Conservation (phyloP, 2,113 vertebrate species). For the Trichomycterus rosablanca region DNA sequence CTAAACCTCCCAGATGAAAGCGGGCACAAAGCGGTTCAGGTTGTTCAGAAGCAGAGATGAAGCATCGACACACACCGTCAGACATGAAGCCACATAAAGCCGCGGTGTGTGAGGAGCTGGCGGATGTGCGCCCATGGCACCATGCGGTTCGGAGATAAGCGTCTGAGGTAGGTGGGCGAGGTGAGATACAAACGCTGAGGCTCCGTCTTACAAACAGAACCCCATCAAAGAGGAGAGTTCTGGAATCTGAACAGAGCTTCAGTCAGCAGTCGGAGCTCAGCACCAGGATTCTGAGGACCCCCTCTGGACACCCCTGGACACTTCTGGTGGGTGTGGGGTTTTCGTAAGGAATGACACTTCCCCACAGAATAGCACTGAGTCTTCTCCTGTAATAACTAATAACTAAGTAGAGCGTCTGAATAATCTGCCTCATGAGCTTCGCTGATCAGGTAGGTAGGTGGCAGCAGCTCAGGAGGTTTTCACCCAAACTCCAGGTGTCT, state of each 20-base stretch:
- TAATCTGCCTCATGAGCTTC: too few species aligned
- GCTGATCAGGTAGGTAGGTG: too few species aligned
- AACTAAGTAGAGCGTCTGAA: too few species aligned
- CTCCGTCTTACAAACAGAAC: slow-evolving; percentile 11
- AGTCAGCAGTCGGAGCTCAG: neutral
- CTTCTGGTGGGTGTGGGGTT: too few species aligned
- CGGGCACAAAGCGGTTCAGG: slow-evolving; percentile 32
- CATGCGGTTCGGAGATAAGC: slow-evolving; percentile 28
- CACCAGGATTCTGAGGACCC: too few species aligned
- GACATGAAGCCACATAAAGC: slow-evolving; percentile 5
- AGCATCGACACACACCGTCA: slow-evolving; percentile 28
- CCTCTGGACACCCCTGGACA: too few species aligned
- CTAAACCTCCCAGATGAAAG: slow-evolving; percentile 18
- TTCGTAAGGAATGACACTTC: too few species aligned
- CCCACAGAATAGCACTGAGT: too few species aligned
- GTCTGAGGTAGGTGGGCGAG: slow-evolving; percentile 34
- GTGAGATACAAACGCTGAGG: slow-evolving; percentile 12
- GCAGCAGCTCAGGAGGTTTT: too few species aligned
- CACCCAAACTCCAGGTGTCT: too few species aligned
- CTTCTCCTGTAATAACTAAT: too few species aligned
- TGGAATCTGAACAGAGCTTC: slow-evolving; percentile 14
- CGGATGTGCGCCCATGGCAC: slow-evolving; percentile 18
- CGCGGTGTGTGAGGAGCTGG: slow-evolving; percentile 26
- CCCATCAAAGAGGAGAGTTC: slow-evolving; percentile 19
- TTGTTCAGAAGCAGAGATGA: slow-evolving; percentile 40